Evolutionary conservation across 2,797 vertebrate species (phyloP).

Genomic region (Hybognathus amarus): DNA sequence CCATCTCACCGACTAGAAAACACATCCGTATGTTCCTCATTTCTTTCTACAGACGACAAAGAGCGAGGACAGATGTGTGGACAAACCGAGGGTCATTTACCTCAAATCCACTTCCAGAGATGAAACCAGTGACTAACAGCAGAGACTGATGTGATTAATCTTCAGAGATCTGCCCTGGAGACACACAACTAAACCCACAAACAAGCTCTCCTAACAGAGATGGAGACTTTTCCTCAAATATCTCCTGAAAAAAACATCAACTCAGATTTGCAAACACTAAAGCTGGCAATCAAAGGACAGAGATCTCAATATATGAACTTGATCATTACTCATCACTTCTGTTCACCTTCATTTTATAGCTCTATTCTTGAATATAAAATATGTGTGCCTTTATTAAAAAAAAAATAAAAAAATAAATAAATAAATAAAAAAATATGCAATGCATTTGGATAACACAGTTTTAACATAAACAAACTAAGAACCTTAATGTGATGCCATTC

Average conservation of each 20-base stretch:
- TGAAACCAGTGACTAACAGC: constrained; percentile 34
- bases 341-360: neutral
- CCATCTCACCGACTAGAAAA: neutral
- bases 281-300: neutral
- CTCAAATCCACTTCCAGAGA: constrained; percentile 26
- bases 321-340: too few relatives aligned
- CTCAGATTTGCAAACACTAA: neutral
- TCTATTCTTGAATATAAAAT: neutral
- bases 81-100: neutral
- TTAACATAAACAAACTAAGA: neutral
- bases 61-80: neutral
- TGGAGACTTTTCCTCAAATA: neutral
- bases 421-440: too few relatives aligned
- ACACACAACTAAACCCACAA: neutral
- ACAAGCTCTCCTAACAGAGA: neutral
- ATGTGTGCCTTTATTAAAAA: neutral
- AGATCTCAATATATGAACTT: neutral
- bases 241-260: neutral
- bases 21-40: neutral
- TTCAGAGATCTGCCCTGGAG: neutral
- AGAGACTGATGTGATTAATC: constrained; percentile 1
- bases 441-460: neutral
- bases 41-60: neutral
- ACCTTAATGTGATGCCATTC: too few relatives aligned
- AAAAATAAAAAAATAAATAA: neutral